Base-by-base conservation (phyloP, 2,888 invertebrate genomes). In the Trissoscelio sp. region DNA sequence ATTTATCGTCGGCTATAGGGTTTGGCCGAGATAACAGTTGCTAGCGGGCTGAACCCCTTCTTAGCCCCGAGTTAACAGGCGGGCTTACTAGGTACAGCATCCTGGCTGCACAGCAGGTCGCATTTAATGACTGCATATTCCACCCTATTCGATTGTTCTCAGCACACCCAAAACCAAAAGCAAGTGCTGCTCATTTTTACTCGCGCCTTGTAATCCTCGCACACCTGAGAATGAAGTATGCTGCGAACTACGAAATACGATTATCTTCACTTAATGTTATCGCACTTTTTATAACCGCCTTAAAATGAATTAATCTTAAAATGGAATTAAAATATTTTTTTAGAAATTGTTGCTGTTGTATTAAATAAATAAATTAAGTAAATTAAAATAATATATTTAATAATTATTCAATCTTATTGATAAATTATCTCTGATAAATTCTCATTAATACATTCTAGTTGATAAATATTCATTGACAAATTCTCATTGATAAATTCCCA, bases 1-100 rank as follows among this genome's bases (percentile, higher is more conserved):
- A 91, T 91, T 91, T 91, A 91, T 87, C 81, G 87, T 80, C 77
- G 84, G 85, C 78, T 81, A 85, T 83, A 83, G 87, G 85, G 87
- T 87, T 83, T 79, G 84, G 77, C 83, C 81, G 84, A 89, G 89
- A 90, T 91, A 91, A 90, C 88, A 87, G 84, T 87, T 85, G 83
- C 82, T 79, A 79, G 83, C 82, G 79, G 69, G 83, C 69, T 83
- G 81, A 83, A 84, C 86, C 86, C 87, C 87, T 88, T 87, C 87
- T 88, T 87, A 86, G 85, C 81, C 85, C 64, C 82, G 83, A 86
- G 86, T 87, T 86, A 86, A 87, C 88, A 84, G 84, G 85, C 84
- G 74, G 82, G 84, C 84, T 86, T 85, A 85, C 82, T 81, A 75
- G 77, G 66, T 46, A 67, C 81, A 82, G 84, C 84, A 83, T 84